phyloP scores from a whole-genome alignment of 2,113 vertebrate species.

The Rhabdornis inornatus region DNA sequence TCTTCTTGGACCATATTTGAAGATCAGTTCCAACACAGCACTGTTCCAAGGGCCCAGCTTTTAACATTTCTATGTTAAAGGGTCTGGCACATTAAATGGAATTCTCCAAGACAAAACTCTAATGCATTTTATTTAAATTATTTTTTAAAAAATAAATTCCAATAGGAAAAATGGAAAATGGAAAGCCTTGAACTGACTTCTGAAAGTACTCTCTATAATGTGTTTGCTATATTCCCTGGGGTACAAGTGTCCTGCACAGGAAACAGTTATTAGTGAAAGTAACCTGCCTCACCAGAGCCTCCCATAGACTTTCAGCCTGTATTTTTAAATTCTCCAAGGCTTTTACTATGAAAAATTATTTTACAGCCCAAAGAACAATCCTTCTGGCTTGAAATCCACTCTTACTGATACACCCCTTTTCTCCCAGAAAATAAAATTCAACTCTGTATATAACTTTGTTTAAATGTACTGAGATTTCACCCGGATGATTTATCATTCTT shows the following conservation, averaged over 20 bases:
- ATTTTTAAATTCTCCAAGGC: background rate
- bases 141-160: background rate
- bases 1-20: background rate
- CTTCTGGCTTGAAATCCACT: background rate
- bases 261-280: background rate
- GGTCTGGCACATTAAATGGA: background rate
- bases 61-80: background rate
- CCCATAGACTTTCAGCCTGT: background rate
- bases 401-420: background rate
- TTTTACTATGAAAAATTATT: background rate
- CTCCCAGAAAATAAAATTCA: background rate
- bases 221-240: background rate
- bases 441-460: background rate
- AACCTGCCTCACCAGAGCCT: background rate
- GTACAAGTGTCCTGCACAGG: background rate
- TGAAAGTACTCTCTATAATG: background rate
- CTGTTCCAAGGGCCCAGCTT: background rate
- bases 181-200: background rate
- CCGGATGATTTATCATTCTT: constrained; percentile 19
- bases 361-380: background rate
- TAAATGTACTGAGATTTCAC: constrained; percentile 4
- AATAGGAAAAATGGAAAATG: background rate
- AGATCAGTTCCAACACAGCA: background rate
- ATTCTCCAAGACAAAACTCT: background rate
- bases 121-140: background rate